Conservation (phyloP, 1,140 invertebrate species). For the Brachionus sp. region DNA sequence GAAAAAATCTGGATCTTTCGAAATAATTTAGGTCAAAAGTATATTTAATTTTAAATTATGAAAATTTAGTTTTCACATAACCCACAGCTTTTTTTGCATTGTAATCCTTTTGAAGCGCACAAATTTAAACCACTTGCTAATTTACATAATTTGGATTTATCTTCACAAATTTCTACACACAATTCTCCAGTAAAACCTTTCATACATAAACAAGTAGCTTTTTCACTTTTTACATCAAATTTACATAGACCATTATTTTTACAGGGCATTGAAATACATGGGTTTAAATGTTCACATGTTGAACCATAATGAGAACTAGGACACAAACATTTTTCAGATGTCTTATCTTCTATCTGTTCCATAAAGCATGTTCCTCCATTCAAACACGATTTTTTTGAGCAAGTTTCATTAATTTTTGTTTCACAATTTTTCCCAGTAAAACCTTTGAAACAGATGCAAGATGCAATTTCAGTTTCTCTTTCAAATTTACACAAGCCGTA, state of each 20-base stretch:
- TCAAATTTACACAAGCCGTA: background rate
- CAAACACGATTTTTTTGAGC: background rate
- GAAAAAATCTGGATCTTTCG: background rate
- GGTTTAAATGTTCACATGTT: background rate
- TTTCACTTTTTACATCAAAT: background rate
- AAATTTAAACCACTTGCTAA: background rate
- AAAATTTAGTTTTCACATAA: conserved; percentile 27
- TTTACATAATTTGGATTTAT: background rate
- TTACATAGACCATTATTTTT: conserved; percentile 25
- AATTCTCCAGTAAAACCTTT: background rate
- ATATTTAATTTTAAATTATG: background rate
- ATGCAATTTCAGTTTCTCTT: background rate
- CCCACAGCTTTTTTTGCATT: background rate
- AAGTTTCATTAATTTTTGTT: background rate
- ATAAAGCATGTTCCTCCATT: background rate
- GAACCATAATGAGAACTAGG: background rate
- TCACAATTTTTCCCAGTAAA: background rate
- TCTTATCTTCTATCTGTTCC: background rate
- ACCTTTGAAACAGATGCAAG: background rate
- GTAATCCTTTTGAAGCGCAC: background rate
- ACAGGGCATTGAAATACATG: background rate
- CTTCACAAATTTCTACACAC: background rate
- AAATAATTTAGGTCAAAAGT: background rate
- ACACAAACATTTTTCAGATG: background rate
- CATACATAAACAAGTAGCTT: background rate